A percentile compares a stretch with the other conserved stretches of the same genome.
phyloP scores from a whole-genome alignment of 2,888 invertebrate genomes.

The Drosophila austrosaltans region DNA sequence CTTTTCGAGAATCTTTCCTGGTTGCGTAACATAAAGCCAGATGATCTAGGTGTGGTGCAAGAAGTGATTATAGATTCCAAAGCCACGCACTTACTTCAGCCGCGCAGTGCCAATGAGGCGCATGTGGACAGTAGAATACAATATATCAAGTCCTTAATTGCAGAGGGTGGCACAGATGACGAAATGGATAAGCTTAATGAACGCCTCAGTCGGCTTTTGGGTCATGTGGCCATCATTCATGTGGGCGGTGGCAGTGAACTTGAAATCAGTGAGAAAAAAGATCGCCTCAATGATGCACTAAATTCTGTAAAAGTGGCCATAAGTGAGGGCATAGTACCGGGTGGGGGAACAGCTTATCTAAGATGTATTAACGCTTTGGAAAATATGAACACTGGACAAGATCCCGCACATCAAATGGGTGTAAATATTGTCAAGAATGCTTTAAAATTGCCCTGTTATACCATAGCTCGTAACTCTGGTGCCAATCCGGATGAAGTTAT shows the following conservation, averaged over 20 bases:
- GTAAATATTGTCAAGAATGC: conserved; percentile 93
- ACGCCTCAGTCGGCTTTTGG: conserved; percentile 93
- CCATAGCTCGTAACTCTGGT: conserved; percentile 95
- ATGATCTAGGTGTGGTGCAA: conserved; percentile 94
- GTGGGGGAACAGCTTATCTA: conserved; percentile 95
- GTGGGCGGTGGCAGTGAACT: conserved; percentile 95
- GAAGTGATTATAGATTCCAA: conserved; percentile 96
- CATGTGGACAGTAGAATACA: conserved; percentile 92
- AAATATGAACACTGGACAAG: conserved; percentile 85
- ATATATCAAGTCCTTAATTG: conserved; percentile 93
- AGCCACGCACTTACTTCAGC: conserved; percentile 88
- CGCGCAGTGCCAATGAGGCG: conserved; percentile 89
- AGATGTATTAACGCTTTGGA: conserved; percentile 90
- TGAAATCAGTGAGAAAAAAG: conserved; percentile 98
- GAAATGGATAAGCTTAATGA: conserved; percentile 97
- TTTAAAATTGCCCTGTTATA: conserved; percentile 93
- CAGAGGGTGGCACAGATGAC: conserved; percentile 93
- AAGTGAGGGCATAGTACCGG: conserved; percentile 97
- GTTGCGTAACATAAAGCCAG: conserved; percentile 91
- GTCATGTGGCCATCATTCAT: conserved; percentile 90
- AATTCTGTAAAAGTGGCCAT: conserved; percentile 97
- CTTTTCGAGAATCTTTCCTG: conserved; percentile 97
- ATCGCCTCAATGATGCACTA: conserved; percentile 95
- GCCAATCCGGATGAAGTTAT: conserved; percentile 95
- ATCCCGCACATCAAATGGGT: conserved; percentile 86